These are phyloP conservation scores for Zaprionus camerounensis DNA, from an alignment of 1,140 invertebrate species.

Conservation along the genomic window DNA sequence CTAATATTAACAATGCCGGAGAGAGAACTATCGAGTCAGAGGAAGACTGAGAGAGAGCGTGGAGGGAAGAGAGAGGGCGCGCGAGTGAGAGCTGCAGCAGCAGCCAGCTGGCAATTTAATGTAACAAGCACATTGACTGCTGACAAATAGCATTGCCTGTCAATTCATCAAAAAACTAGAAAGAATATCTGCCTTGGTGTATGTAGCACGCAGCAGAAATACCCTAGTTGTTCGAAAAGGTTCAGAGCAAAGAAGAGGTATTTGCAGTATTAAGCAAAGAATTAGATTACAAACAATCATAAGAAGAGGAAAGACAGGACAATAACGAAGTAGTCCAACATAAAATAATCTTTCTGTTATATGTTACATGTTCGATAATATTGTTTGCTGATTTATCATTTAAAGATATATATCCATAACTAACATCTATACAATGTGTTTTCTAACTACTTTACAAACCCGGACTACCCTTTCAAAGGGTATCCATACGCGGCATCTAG, in stretches of 20 bases:
- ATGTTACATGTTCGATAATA: too few relatives aligned
- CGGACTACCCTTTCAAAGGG: not conserved
- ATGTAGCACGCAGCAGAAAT: not conserved
- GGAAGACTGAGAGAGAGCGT: not conserved
- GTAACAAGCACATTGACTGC: slow-evolving; percentile 83
- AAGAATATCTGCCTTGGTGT: not conserved
- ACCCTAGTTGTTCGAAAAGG: not conserved
- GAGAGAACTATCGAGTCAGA: slow-evolving; percentile 24
- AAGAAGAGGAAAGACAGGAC: too few relatives aligned
- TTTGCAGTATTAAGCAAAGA: not conserved
- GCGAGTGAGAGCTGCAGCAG: slow-evolving; percentile 19
- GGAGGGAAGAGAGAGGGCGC: not conserved
- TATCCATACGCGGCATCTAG: not conserved
- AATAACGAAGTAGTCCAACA: too few relatives aligned
- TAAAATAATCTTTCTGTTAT: too few relatives aligned
- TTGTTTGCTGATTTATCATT: too few relatives aligned
- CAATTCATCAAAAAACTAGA: slow-evolving; percentile 77
- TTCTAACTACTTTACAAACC: too few relatives aligned
- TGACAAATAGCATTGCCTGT: slow-evolving; percentile 84
- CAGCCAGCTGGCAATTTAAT: slow-evolving; percentile 79
- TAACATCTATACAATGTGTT: too few relatives aligned
- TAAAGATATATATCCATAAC: too few relatives aligned
- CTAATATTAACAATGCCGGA: slow-evolving; percentile 74
- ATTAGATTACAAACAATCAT: too few relatives aligned
- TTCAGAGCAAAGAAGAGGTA: not conserved